A percentile compares a stretch with the other conserved stretches of the same genome.
Evolutionary conservation across 2,113 vertebrate genomes (phyloP).

Genomic region (Chionis minor): DNA sequence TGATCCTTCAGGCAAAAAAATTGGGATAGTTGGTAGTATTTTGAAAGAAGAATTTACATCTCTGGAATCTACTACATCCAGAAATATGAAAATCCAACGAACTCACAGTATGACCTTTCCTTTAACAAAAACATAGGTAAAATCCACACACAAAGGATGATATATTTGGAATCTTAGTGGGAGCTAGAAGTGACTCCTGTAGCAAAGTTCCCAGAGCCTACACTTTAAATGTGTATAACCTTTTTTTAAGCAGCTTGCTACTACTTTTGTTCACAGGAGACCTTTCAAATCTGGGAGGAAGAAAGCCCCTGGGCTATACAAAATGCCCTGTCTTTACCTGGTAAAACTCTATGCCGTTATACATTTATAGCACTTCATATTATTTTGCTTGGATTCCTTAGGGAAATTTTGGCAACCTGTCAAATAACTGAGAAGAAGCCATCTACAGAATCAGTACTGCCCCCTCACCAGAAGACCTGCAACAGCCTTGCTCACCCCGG

Average conservation of each 20-base stretch:
- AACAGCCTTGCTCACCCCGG: background rate
- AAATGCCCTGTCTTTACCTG: constrained; percentile 1
- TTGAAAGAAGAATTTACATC: constrained; percentile 35
- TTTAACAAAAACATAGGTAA: constrained; percentile 4
- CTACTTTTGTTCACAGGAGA: constrained; percentile 18
- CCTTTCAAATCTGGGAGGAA: constrained; percentile 21
- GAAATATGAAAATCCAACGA: constrained; percentile 27
- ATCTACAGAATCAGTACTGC: background rate
- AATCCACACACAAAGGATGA: background rate
- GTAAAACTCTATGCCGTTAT: background rate
- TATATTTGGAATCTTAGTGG: constrained; percentile 4
- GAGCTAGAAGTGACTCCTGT: background rate
- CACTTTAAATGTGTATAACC: background rate
- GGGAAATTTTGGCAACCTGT: constrained; percentile 2
- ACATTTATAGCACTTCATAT: background rate
- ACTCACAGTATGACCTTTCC: background rate
- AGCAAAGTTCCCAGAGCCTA: background rate
- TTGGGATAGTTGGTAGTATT: background rate
- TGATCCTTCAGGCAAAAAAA: constrained; percentile 53
- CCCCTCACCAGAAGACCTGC: background rate
- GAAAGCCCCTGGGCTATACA: background rate
- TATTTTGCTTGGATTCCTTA: constrained; percentile 9
- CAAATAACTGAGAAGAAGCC: background rate
- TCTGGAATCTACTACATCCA: background rate
- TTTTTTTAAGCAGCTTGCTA: constrained; percentile 10